Conservation (phyloP, 2,888 invertebrate species). For the Hyles lineata region DNA sequence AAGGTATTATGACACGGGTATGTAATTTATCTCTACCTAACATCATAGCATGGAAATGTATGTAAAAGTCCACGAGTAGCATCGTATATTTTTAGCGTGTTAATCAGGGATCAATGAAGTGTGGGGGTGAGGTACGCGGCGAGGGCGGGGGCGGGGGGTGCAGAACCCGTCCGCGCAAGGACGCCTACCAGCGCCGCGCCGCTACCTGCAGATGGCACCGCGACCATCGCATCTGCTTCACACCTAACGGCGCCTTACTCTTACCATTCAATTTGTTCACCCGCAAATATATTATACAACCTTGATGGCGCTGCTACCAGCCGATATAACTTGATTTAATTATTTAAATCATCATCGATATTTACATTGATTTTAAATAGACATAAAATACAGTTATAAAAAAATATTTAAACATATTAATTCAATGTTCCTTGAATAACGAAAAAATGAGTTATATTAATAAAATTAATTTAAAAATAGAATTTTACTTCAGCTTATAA, state of each 20-base stretch:
- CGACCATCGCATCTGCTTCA: constrained; percentile 32
- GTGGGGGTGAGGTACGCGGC: background rate
- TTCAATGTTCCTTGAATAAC: too few species aligned
- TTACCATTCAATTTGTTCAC: background rate
- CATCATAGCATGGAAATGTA: background rate
- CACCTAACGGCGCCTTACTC: constrained; percentile 27
- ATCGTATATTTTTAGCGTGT: constrained; percentile 9
- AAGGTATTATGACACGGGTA: too few species aligned
- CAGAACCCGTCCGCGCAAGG: constrained; percentile 42
- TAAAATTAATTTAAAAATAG: too few species aligned
- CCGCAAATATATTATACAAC: background rate
- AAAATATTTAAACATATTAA: too few species aligned
- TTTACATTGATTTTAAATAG: too few species aligned
- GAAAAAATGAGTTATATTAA: too few species aligned
- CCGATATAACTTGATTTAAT: background rate
- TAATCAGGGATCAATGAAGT: constrained; percentile 29
- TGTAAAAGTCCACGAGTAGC: background rate
- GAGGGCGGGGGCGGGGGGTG: background rate
- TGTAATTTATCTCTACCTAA: background rate
- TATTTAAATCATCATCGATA: background rate
- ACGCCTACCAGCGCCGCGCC: constrained; percentile 36
- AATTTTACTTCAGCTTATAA: too few species aligned
- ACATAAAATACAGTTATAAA: too few species aligned
- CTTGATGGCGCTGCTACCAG: background rate
- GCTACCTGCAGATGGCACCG: constrained; percentile 45